Percentiles rank a stretch among this genome's conserved stretches.
These are phyloP conservation scores for Eilema depressum DNA, from an alignment of 2,888 invertebrate genomes.

Conservation along the genomic window DNA sequence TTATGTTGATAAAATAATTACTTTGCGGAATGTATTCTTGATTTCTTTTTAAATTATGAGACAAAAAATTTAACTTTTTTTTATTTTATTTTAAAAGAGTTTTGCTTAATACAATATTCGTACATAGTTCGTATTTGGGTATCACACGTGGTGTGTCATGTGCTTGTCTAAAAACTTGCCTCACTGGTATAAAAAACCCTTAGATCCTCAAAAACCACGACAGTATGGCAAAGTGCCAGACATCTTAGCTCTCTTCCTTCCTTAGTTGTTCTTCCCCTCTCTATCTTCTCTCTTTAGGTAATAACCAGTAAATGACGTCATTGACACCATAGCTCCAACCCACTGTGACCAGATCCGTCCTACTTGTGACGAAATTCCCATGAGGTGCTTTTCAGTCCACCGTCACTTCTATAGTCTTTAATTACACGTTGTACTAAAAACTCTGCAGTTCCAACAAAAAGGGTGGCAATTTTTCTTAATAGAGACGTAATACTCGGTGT, in stretches of 20 bases:
- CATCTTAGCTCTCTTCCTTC: background rate
- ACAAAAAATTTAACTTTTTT: no score
- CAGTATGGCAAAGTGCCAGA: background rate
- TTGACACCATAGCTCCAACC: background rate
- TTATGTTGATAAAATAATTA: background rate
- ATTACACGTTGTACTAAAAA: conserved; percentile 6
- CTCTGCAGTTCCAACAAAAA: conserved; percentile 2
- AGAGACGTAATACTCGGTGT: conserved; percentile 65
- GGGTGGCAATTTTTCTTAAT: conserved; percentile 72
- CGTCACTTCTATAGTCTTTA: background rate
- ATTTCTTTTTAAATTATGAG: background rate
- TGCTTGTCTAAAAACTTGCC: no score
- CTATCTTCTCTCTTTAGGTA: background rate
- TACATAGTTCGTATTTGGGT: no score
- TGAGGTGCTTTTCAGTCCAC: background rate
- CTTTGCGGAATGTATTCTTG: background rate
- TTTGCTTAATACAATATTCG: no score
- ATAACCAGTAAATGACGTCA: background rate
- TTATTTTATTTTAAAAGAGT: no score
- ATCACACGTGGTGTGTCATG: background rate
- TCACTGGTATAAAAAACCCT: no score
- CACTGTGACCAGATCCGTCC: background rate
- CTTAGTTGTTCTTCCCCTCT: background rate
- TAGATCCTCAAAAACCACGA: background rate
- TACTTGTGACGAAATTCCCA: background rate